Evolutionary conservation across 1,140 invertebrate genomes (phyloP).

Genomic region (Laupala kohalensis): DNA sequence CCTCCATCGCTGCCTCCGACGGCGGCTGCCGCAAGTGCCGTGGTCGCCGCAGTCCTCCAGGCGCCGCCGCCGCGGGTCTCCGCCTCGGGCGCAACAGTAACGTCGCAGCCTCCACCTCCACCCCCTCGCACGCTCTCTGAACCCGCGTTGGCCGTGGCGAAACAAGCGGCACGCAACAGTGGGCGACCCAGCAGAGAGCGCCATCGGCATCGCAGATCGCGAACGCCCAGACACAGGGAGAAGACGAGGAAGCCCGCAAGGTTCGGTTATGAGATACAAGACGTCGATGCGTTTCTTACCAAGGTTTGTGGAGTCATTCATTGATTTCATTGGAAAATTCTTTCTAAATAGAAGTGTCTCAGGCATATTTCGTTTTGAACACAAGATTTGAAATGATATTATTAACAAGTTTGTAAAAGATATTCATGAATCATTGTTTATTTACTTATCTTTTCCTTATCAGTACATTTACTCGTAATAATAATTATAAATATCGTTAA

Average conservation of each 20-base stretch:
- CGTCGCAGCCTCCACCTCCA: background rate
- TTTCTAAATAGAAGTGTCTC: too few relatives aligned
- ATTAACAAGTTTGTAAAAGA: too few relatives aligned
- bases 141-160: constrained; percentile 14
- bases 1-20: too few relatives aligned
- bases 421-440: too few relatives aligned
- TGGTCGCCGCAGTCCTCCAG: too few relatives aligned
- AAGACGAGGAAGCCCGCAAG: constrained; percentile 20
- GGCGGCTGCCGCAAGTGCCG: too few relatives aligned
- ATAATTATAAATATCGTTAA: too few relatives aligned
- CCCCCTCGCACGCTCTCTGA: constrained; percentile 10
- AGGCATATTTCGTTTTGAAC: too few relatives aligned
- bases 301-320: constrained; percentile 43
- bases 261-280: constrained; percentile 61
- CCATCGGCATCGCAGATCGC: constrained; percentile 23
- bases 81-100: background rate
- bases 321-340: too few relatives aligned
- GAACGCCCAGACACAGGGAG: constrained; percentile 22
- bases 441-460: too few relatives aligned
- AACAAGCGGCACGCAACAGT: constrained; percentile 18
- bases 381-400: too few relatives aligned
- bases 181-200: constrained; percentile 18
- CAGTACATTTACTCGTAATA: too few relatives aligned
- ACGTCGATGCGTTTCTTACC: constrained; percentile 56
- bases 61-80: constrained; percentile 21